phyloP scores from a whole-genome alignment of 1,140 invertebrate species.

The Bombus polaris region DNA sequence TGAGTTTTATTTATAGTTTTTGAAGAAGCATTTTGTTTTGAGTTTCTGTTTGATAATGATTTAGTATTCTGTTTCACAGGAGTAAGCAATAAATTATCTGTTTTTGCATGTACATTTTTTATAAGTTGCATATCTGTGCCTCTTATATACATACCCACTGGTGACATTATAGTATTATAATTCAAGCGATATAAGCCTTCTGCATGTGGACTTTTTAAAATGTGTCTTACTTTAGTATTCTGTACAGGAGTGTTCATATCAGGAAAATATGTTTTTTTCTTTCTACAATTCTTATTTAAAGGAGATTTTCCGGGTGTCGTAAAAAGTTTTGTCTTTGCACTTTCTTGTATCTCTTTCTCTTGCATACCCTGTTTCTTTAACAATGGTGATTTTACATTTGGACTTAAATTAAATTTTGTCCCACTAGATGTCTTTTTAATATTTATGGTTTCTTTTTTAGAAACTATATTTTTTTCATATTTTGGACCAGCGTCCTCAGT shows the following conservation, averaged over 20 bases:
- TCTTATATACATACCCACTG: slow-evolving; percentile 63
- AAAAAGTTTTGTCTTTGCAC: slow-evolving; percentile 48
- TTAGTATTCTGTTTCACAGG: slow-evolving; percentile 6
- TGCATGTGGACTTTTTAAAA: slow-evolving; percentile 32
- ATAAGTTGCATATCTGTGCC: slow-evolving; percentile 54
- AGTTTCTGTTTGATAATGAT: neutral
- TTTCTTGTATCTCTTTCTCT: neutral
- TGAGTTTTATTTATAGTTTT: neutral
- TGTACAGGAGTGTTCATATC: neutral
- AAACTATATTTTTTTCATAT: neutral
- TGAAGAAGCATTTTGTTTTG: neutral
- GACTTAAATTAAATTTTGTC: neutral
- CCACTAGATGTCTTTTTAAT: neutral
- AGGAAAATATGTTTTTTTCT: slow-evolving; percentile 59
- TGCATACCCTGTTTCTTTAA: neutral
- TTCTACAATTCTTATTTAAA: slow-evolving; percentile 6
- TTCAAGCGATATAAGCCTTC: slow-evolving; percentile 32
- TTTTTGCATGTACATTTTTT: slow-evolving; percentile 58
- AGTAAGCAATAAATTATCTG: slow-evolving; percentile 19
- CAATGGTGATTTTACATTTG: slow-evolving; percentile 16
- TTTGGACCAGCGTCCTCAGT: neutral
- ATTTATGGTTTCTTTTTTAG: neutral
- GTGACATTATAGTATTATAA: slow-evolving; percentile 60
- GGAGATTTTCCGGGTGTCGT: slow-evolving; percentile 58
- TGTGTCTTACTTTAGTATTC: neutral